These are phyloP conservation scores for Leuciscus idus DNA, from an alignment of 2,113 vertebrate genomes.

Conservation along the genomic window DNA sequence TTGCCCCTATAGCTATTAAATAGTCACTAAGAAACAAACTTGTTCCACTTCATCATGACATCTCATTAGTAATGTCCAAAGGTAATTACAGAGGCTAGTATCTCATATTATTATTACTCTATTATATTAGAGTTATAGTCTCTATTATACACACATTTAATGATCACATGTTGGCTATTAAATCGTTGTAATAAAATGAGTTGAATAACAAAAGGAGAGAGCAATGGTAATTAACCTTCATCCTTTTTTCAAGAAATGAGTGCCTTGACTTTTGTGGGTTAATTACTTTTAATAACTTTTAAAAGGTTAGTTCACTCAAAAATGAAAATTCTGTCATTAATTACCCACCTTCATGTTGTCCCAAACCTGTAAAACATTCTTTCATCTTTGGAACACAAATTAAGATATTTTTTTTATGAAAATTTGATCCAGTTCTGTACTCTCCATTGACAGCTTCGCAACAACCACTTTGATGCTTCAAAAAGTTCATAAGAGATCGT, in stretches of 20 bases:
- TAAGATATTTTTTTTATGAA: too few species aligned
- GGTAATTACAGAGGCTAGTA: conserved; percentile 25
- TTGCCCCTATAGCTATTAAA: conserved; percentile 8
- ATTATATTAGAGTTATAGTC: not conserved
- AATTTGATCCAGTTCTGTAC: too few species aligned
- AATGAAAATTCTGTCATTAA: too few species aligned
- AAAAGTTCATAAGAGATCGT: too few species aligned
- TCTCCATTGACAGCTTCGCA: too few species aligned
- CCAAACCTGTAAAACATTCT: too few species aligned
- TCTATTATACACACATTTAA: conserved; percentile 11
- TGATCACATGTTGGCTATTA: conserved; percentile 7
- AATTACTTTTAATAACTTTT: too few species aligned
- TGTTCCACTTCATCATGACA: conserved; percentile 31
- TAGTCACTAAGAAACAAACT: conserved; percentile 18
- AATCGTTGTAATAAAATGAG: conserved; percentile 19
- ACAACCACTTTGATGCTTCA: too few species aligned
- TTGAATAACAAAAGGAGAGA: conserved; percentile 9
- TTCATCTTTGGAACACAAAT: too few species aligned
- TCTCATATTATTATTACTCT: not conserved
- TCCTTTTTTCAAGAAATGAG: not conserved
- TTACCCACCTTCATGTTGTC: too few species aligned
- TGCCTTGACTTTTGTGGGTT: not conserved
- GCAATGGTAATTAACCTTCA: not conserved
- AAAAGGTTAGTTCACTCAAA: too few species aligned
- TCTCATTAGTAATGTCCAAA: conserved; percentile 10